phyloP scores from a whole-genome alignment of 2,113 vertebrate species.

The Mustela lutreola region DNA sequence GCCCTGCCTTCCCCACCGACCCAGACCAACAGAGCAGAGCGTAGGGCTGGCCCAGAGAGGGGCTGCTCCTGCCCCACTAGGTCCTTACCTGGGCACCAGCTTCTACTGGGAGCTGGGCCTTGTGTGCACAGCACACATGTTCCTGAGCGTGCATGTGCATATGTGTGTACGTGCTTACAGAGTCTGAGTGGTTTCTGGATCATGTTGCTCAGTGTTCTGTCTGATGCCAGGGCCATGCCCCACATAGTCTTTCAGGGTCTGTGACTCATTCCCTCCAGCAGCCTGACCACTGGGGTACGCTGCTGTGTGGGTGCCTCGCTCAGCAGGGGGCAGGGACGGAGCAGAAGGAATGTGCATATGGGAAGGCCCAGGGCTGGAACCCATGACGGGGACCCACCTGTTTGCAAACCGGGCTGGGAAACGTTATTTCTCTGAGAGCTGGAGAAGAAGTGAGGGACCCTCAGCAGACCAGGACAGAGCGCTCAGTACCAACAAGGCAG shows the following conservation, averaged over 20 bases:
- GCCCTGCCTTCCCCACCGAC: too few relatives aligned
- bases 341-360: fast-evolving
- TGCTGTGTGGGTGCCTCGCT: fast-evolving
- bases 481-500: not conserved
- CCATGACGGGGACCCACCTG: fast-evolving
- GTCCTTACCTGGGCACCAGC: not conserved
- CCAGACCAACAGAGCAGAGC: not conserved
- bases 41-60: fast-evolving
- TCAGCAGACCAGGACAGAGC: not conserved
- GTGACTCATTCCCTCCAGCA: fast-evolving
- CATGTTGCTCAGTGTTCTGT: fast-evolving
- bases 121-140: fast-evolving
- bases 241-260: not conserved
- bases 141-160: not conserved
- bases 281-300: fast-evolving
- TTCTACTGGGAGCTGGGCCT: not conserved
- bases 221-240: fast-evolving
- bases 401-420: not conserved
- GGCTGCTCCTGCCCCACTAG: fast-evolving
- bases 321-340: too few relatives aligned
- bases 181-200: fast-evolving
- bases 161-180: fast-evolving
- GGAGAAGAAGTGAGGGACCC: too few relatives aligned
- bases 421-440: too few relatives aligned
- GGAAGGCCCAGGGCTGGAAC: not conserved